Evolutionary conservation across 2,113 vertebrate genomes (phyloP), one percentile per base, ranked within the genome.

Genomic region (Hassar affinis): DNA sequence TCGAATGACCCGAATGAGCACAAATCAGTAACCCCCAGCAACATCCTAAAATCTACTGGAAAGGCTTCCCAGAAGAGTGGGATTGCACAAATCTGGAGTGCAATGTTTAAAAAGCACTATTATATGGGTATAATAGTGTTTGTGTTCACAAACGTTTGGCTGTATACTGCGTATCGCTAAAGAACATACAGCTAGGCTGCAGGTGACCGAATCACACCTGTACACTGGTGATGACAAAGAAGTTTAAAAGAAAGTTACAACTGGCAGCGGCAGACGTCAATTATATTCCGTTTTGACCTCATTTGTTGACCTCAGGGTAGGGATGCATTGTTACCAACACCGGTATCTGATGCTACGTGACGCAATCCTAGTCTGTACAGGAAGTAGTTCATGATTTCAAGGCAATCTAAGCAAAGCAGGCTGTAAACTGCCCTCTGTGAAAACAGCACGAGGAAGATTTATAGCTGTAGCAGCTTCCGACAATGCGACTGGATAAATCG

Each of bases 211-310:
- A 71, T 14, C 15, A 56, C 35, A 25, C 54, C 38, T 57, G 69
- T 8, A 49, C 25, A 11, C 35, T 27, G 22, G 30, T 57, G 49
- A 49, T 77, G 22, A 85, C 27, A 61, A 47, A 68, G 12, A 76
- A n/a, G 25, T 30, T 51, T n/a, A 42, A 25, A 30, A n/a, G 45
- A 78, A 30, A 68, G 52, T 30, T 42, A 42, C 38, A 2, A 42
- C 6, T 42, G 62, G 62, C 54, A 83, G 27, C 1, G 17, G 38
- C 38, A 42, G 49, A 57, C 51, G 54, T 35, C 52, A n/a, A 1
- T 69, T 72, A 25, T 27, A 75, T 69, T 45, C 33, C 12, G 59
- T 64, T 84, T 45, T 35, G 62, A 76, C 71, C 79, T 4, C 15
- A 38, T 33, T 9, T 38, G 33, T 83, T 25, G 18, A 57, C 42